phyloP scores from a whole-genome alignment of 2,888 invertebrate species.

The Gerris lacustris region DNA sequence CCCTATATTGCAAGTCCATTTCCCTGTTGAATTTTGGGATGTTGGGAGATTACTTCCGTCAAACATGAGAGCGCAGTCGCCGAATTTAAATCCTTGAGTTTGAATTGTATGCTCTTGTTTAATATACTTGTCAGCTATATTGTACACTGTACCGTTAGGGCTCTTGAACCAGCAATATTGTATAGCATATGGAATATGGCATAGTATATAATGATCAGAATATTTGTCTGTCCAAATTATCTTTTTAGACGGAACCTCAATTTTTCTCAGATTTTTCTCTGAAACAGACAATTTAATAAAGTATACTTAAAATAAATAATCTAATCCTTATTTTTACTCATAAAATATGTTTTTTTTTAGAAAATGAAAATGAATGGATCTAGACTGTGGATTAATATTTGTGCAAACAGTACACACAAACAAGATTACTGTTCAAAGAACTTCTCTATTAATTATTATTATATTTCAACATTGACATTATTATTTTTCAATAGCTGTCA shows the following conservation, averaged over 20 bases:
- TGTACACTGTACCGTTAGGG: not conserved
- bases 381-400: too few species aligned
- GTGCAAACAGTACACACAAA: too few species aligned
- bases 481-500: too few species aligned
- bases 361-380: too few species aligned
- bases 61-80: not conserved
- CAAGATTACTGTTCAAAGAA: too few species aligned
- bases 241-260: not conserved
- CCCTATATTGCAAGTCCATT: constrained; percentile 3
- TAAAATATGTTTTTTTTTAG: not conserved
- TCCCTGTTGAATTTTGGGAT: not conserved
- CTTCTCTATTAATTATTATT: too few species aligned
- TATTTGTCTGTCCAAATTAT: not conserved
- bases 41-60: not conserved
- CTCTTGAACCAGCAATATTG: constrained; percentile 3
- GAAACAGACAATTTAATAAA: not conserved
- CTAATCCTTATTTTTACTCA: not conserved
- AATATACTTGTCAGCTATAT: not conserved
- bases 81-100: not conserved
- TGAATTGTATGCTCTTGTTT: not conserved
- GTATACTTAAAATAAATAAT: not conserved
- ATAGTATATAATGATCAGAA: not conserved
- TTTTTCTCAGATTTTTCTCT: not conserved
- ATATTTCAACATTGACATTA: too few species aligned
- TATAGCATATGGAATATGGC: not conserved